Percentiles rank a stretch among this genome's conserved stretches.
These are phyloP conservation scores for Enteromius fasciolatus DNA, from an alignment of 2,797 vertebrate species.

Conservation along the genomic window DNA sequence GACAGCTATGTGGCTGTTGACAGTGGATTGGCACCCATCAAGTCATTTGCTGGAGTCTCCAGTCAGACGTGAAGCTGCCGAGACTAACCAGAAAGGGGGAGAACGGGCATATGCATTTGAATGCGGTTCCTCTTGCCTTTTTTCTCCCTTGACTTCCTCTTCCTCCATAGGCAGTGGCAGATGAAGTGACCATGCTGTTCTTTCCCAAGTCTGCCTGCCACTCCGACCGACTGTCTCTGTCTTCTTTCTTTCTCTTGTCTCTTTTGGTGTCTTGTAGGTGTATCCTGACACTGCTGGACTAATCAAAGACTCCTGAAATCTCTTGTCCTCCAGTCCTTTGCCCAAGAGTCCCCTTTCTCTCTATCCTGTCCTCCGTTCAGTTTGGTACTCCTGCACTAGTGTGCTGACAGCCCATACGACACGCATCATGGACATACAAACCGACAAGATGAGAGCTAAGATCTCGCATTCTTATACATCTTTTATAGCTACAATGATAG, in stretches of 20 bases:
- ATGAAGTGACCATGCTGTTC: slow-evolving; percentile 35
- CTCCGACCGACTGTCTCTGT: neutral
- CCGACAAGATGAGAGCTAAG: slow-evolving; percentile 23
- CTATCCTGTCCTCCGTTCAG: slow-evolving; percentile 48
- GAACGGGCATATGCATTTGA: slow-evolving; percentile 42
- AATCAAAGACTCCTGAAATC: slow-evolving; percentile 77
- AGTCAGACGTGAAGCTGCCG: slow-evolving; percentile 59
- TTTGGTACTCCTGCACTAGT: slow-evolving; percentile 14
- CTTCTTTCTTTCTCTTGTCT: slow-evolving; percentile 55
- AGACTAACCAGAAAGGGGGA: slow-evolving; percentile 61
- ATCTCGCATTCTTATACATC: slow-evolving; percentile 25
- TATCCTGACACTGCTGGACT: slow-evolving; percentile 79
- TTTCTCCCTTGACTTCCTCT: slow-evolving; percentile 29
- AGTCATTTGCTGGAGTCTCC: slow-evolving; percentile 75
- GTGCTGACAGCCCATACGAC: neutral
- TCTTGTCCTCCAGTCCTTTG: slow-evolving; percentile 39
- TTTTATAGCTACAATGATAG: slow-evolving; percentile 22
- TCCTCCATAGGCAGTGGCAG: slow-evolving; percentile 27
- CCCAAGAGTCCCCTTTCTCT: slow-evolving; percentile 28
- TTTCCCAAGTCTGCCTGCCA: slow-evolving; percentile 13
- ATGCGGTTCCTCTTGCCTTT: slow-evolving; percentile 5
- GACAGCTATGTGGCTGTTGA: slow-evolving; percentile 76
- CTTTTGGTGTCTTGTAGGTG: slow-evolving; percentile 80
- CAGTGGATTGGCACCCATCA: slow-evolving; percentile 80
- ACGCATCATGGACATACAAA: slow-evolving; percentile 15